Base-by-base conservation (phyloP, 2,888 invertebrate genomes). In the Agonum fuliginosum region DNA sequence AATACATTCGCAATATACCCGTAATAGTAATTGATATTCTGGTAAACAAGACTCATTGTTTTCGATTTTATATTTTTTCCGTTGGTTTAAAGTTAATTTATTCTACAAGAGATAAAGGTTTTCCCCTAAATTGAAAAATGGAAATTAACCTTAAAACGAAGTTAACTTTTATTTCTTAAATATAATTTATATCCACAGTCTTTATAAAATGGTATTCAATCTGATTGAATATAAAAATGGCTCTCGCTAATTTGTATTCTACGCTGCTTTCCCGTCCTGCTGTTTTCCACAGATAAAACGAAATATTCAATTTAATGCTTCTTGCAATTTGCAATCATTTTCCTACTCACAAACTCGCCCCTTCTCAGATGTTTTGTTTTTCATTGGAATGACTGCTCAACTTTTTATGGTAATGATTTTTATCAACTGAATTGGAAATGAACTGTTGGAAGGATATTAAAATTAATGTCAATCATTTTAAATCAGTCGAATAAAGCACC, bases 221-320 rank as follows among this genome's bases (percentile, higher is more conserved):
- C 75, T 75, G 75, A 75, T 75, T 58, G 75, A 75, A 75, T 67
- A 75, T 75, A 51, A 67, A 67, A 75, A 75, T 67, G 37, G 20
- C 51, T 67, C 46, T 67, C 46, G 75, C 75, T 75, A 75, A 75
- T 75, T 75, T 67, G 75, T 75, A 75, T 75, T 65, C 75, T 22
- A 37, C 27, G 30, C 34, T 58, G 75, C 65, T 75, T 48, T 43
- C 6, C 37, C 22, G 74, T 51, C 37, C 46, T 67, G 46, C 75
- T 75, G 75, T 67, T 67, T 51, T 75, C 22, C 48, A 58, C 75
- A 67, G 75, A 75, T 75, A 75, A 75, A 75, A 43, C 24, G 12
- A 51, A 65, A 65, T 75, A 67, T 67, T 75, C 43, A 67, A 51
- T 51, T 75, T 75, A 75, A 75, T 67, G 67, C 43, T 46, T 5